Evolutionary conservation across 1,140 invertebrate species (phyloP).

Genomic region (Drosophila sucinea): DNA sequence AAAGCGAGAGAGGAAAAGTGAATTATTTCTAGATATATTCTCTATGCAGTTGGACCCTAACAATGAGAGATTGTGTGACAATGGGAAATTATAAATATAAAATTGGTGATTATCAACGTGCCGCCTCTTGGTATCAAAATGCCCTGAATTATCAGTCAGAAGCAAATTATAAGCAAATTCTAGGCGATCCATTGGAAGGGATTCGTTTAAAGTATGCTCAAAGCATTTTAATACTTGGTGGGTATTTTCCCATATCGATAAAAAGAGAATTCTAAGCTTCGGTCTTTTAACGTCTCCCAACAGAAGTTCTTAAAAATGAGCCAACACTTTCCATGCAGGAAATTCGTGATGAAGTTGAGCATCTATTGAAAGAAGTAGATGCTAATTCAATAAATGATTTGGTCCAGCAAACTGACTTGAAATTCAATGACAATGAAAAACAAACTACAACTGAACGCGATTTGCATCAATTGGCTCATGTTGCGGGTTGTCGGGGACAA

Average conservation of each 20-base stretch:
- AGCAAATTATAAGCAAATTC: background rate
- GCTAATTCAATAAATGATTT: background rate
- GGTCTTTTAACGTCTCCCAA: too few species aligned
- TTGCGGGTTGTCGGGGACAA: background rate
- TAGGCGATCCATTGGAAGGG: background rate
- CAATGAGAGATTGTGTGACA: background rate
- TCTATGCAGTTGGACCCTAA: background rate
- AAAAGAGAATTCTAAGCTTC: background rate
- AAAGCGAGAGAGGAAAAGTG: background rate
- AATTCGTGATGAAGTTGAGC: background rate
- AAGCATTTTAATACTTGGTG: background rate
- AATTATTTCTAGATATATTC: background rate
- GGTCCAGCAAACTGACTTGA: background rate
- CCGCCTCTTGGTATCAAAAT: background rate
- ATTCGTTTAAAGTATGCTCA: background rate
- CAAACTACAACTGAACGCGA: background rate
- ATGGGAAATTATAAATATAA: background rate
- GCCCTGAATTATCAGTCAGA: background rate
- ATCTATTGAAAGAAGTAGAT: background rate
- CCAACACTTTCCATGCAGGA: background rate
- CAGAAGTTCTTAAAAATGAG: background rate
- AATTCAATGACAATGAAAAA: background rate
- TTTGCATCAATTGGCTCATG: background rate
- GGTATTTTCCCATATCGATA: background rate
- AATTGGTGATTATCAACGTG: constrained; percentile 1